Evolutionary conservation across 1,140 invertebrate genomes (phyloP), one percentile per base, ranked within the genome.

Genomic region (Trachymyrmex cornetzi): DNA sequence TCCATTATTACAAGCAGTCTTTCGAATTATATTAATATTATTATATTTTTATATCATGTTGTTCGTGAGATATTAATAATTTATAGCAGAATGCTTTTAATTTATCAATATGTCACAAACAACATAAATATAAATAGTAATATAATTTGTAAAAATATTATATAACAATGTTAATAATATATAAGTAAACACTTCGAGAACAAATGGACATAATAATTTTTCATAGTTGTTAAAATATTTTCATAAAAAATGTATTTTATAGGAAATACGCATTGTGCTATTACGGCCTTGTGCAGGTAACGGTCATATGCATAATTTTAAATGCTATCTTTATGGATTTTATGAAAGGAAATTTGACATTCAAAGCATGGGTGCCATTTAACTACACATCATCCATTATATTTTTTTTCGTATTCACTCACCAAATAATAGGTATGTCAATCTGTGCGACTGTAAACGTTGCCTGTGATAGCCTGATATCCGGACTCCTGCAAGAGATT

Each of bases 401-500:
- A 38, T 90, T 86, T 57, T 71, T n/a, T 34, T 38, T 85, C 7
- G 59, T 84, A 0, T 87, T 80, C 22, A 16, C 85, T 19, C 85
- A 89, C n/a, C 85, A 88, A 57, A 19, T 64, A 7, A 34, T 69
- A 69, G 63, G 61, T 27, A 27, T 90, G 16, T 16, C 75, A 2
- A 74, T 87, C 0, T 14, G 24, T 0, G 82, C 89, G 0, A 12
- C 24, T 5, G 22, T 59, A 0, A 87, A 91, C 12, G 72, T 80
- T 12, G 85, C 90, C 0, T 59, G 55, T 1, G 90, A 91, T 16
- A 72, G 55, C 11, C 14, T 90, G 12, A 53, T 91, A n/a, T 82
- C 57, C 12, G 89, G 89, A 16, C 44, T 91, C 3, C 24, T 91
- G n/a, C 77, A 87, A 16, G 81, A 88, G 38, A 64, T 88, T 0